Conservation (phyloP, 2,797 vertebrate species). For the Paguma larvata region DNA sequence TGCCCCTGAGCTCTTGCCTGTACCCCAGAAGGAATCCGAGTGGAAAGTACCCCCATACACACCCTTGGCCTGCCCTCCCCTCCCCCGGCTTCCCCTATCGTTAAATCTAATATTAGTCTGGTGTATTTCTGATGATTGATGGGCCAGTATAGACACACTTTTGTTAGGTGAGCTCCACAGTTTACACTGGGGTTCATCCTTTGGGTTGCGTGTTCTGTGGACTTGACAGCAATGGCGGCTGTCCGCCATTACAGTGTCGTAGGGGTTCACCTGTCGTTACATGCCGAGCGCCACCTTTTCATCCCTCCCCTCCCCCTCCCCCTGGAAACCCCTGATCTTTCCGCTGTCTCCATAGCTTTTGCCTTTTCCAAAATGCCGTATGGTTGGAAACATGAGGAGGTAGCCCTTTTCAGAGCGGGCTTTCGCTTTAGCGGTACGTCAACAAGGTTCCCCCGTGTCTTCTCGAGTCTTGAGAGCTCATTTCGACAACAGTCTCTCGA, state of each 20-base stretch:
- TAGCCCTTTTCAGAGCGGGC: neutral
- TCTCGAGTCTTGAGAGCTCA: neutral
- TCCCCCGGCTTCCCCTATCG: too few species aligned
- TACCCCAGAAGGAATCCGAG: neutral
- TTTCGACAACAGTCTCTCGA: neutral
- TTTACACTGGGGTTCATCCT: neutral
- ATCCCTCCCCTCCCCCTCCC: too few species aligned
- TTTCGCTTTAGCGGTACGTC: neutral
- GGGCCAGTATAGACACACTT: neutral
- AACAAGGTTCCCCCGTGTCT: too few species aligned
- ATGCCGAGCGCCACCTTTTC: too few species aligned
- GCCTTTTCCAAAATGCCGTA: neutral
- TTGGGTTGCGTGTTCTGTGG: neutral
- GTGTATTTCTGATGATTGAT: neutral
- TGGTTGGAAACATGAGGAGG: neutral
- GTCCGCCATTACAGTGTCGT: neutral
- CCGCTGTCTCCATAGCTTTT: neutral
- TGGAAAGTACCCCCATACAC: neutral
- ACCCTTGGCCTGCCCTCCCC: rapidly evolving
- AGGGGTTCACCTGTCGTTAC: neutral
- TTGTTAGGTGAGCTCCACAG: neutral
- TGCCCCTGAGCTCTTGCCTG: neutral
- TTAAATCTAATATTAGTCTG: neutral
- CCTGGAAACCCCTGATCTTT: neutral
- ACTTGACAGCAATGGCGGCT: neutral